phyloP scores from a whole-genome alignment of 2,113 vertebrate species.

The Passer domesticus region DNA sequence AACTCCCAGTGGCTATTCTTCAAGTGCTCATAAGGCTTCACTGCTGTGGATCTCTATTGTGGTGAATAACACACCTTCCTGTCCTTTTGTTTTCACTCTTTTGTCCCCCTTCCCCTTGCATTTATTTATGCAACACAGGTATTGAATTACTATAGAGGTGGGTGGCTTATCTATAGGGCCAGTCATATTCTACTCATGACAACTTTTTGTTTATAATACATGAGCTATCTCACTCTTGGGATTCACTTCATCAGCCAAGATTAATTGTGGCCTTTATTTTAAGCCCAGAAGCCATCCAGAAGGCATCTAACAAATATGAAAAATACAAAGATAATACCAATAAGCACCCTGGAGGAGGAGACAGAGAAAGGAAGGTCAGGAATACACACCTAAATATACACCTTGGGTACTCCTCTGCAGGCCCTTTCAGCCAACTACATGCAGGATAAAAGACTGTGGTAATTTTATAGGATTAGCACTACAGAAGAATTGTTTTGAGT shows the following conservation, averaged over 20 bases:
- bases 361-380: not conserved
- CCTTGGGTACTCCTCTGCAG: not conserved
- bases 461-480: slow-evolving; percentile 27
- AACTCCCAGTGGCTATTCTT: not conserved
- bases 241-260: not conserved
- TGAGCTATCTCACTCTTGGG: not conserved
- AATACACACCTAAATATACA: not conserved
- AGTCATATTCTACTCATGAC: not conserved
- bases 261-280: not conserved
- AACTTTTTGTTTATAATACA: not conserved
- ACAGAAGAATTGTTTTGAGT: slow-evolving; percentile 4
- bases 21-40: not conserved
- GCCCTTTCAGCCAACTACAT: not conserved
- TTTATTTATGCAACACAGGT: not conserved
- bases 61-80: not conserved
- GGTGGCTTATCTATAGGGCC: not conserved
- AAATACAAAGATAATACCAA: not conserved
- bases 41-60: not conserved
- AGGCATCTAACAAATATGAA: not conserved
- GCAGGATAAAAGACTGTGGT: not conserved
- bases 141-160: not conserved
- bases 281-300: not conserved
- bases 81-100: not conserved
- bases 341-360: not conserved
- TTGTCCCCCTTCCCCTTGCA: not conserved